Evolutionary conservation across 2,113 vertebrate genomes (phyloP), one percentile per base, ranked within the genome.

Genomic region (Sminthopsis crassicaudata): DNA sequence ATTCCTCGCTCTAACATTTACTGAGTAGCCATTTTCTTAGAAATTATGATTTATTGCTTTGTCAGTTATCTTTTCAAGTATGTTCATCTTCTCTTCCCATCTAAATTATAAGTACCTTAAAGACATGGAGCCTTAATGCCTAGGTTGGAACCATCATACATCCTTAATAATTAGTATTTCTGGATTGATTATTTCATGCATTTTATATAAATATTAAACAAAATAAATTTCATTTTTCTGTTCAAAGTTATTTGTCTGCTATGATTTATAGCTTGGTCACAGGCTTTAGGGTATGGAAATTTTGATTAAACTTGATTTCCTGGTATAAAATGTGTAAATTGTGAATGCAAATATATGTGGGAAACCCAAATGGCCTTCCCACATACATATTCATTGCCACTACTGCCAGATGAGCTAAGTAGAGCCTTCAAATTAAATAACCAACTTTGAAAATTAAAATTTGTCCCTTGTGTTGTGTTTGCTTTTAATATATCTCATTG

Each of bases 351-450:
- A 76, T 76, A 76, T 76, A 19, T 76, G 16, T 76, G 36, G 36
- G 67, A 76, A 76, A 76, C 67, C 67, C 14, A 76, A 76, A 76
- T 76, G 67, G 14, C 22, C 36, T 76, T 76, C 16, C 16, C 36
- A 76, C 36, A 76, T 76, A 76, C 36, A 76, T 76, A 76, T 19
- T 76, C 67, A 76, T 19, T 76, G 67, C 36, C 36, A n/a, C 67
- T 76, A n/a, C n/a, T n/a, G 4, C 2, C 14, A 4, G n/a, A 76
- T 76, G 67, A 76, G 14, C 67, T 76, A 93, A 30, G 25, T 8
- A 54, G 52, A 90, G 27, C 12, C 93, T 96, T 90, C 93, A 95
- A 93, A 42, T 92, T 50, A 96, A 92, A 88, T 27, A 92, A 57
- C 30, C 67, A 96, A 91, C 53, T 36, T 46, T 92, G 42, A 19